phyloP scores from a whole-genome alignment of 2,113 vertebrate species.

The Natator depressus region DNA sequence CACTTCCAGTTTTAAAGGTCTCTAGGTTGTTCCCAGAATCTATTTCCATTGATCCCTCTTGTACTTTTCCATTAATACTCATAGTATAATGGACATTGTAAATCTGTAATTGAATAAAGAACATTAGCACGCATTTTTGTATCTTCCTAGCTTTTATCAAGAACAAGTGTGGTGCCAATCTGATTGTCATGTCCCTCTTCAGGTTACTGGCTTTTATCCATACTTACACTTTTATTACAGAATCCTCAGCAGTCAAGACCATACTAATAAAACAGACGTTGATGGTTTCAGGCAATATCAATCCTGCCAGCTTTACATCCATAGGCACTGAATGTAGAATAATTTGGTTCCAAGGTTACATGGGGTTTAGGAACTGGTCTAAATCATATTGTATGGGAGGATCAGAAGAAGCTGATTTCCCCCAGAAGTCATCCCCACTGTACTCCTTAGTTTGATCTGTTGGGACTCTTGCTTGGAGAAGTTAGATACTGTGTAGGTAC shows the following conservation, averaged over 20 bases:
- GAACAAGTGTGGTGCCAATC: background rate
- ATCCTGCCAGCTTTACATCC: background rate
- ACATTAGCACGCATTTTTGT: background rate
- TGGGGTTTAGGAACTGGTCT: background rate
- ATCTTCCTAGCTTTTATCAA: background rate
- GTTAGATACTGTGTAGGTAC: background rate
- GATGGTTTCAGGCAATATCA: background rate
- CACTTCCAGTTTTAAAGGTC: slow-evolving; percentile 89
- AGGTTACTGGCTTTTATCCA: background rate
- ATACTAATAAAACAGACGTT: background rate
- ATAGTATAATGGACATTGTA: slow-evolving; percentile 93
- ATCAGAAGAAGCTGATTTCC: background rate
- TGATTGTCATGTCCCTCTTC: background rate
- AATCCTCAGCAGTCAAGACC: background rate
- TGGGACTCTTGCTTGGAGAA: background rate
- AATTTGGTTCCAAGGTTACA: background rate
- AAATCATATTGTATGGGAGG: background rate
- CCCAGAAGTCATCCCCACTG: background rate
- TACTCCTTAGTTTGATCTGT: slow-evolving; percentile 36
- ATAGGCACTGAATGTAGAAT: background rate
- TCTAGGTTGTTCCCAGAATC: slow-evolving; percentile 93
- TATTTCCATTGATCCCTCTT: slow-evolving; percentile 93
- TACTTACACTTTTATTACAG: background rate
- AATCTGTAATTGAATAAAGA: slow-evolving; percentile 81
- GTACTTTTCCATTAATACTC: slow-evolving; percentile 92